Percentiles rank a stretch among this genome's conserved stretches.
Conservation (phyloP, 2,113 vertebrate genomes). For the Saguinus imperator region DNA sequence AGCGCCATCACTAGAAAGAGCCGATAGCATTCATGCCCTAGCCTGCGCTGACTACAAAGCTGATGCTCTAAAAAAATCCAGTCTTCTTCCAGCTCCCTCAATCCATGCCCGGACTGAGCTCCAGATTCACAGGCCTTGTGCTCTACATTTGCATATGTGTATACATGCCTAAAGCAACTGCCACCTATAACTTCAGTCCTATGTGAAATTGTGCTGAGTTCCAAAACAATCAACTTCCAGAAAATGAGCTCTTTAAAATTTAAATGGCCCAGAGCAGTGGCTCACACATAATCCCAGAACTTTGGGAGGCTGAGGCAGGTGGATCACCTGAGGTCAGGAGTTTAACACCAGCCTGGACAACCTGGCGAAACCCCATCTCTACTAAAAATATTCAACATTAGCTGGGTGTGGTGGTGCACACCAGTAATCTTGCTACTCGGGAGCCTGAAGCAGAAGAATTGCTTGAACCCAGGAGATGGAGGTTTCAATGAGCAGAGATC, state of each 20-base stretch:
- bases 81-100: not conserved
- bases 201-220: not conserved
- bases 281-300: too few species aligned
- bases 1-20: not conserved
- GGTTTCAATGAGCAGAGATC: too few species aligned
- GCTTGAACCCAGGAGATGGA: too few species aligned
- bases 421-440: too few species aligned
- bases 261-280: too few species aligned
- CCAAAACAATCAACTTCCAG: not conserved
- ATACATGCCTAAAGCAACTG: not conserved
- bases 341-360: too few species aligned
- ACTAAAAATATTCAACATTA: too few species aligned
- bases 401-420: too few species aligned
- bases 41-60: not conserved
- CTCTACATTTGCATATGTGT: not conserved
- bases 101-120: rapidly evolving
- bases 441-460: too few species aligned
- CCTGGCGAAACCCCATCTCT: too few species aligned
- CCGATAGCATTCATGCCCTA: rapidly evolving
- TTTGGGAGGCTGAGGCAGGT: too few species aligned
- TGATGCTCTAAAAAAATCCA: not conserved
- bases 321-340: too few species aligned
- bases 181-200: not conserved
- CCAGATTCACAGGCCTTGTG: not conserved
- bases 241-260: not conserved